Evolutionary conservation across 35 echinoderm and acorn worm genomes (phyloP).

Genomic region (Hemicentrotus pulcherrimus): DNA sequence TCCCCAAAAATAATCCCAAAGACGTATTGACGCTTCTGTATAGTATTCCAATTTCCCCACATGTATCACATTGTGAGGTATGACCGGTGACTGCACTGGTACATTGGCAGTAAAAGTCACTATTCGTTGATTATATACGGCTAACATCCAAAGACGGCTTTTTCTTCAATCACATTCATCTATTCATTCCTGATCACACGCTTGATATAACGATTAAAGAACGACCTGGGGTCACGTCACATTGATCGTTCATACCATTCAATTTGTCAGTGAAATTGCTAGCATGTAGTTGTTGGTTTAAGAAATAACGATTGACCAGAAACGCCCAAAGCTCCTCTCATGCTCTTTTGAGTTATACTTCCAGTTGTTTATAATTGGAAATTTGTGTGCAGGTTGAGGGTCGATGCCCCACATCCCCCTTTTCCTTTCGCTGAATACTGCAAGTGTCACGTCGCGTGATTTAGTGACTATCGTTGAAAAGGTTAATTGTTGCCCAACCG

Average conservation of each 20-base stretch:
- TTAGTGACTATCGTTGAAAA: not conserved
- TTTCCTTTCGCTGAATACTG: not conserved
- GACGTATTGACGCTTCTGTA: too few species aligned
- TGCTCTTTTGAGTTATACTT: not conserved
- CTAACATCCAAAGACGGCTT: not conserved
- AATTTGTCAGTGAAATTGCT: not conserved
- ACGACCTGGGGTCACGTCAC: not conserved
- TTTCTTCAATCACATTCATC: not conserved
- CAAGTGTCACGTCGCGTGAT: constrained; percentile 11
- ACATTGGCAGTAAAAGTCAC: not conserved
- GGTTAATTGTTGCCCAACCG: constrained; percentile 39
- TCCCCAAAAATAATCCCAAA: too few species aligned
- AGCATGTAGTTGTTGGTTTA: not conserved
- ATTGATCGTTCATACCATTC: not conserved
- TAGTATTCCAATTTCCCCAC: too few species aligned
- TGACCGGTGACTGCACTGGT: not conserved
- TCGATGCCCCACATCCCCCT: not conserved
- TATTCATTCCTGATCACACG: not conserved
- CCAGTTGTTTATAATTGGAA: not conserved
- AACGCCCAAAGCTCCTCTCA: not conserved
- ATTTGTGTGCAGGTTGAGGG: not conserved
- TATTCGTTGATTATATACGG: not conserved
- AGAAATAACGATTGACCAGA: not conserved
- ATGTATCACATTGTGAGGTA: not conserved
- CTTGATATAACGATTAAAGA: not conserved